phyloP scores from a whole-genome alignment of 30 jellyfish, hydroid and myxozoan species.

The Hydractinia symbiolongicarpus region DNA sequence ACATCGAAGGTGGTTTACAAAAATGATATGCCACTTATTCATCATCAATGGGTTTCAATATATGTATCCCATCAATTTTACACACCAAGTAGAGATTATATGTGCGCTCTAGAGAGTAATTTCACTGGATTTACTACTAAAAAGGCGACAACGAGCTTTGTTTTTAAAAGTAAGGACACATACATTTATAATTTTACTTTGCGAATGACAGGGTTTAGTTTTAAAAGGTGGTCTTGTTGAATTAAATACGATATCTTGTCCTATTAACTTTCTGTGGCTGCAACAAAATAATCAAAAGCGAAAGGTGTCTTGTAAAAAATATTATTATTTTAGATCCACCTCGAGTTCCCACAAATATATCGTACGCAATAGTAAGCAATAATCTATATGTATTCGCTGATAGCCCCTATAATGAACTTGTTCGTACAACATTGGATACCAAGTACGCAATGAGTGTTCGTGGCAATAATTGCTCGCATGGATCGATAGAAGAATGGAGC shows the following conservation, averaged over 20 bases:
- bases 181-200: background rate
- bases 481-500: background rate
- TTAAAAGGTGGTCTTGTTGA: background rate
- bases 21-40: background rate
- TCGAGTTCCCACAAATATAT: background rate
- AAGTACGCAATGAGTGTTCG: slow-evolving; percentile 3
- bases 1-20: background rate
- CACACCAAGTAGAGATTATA: background rate
- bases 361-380: background rate
- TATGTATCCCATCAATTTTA: background rate
- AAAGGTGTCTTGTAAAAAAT: background rate
- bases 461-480: background rate
- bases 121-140: background rate
- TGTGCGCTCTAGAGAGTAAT: background rate
- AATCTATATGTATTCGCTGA: background rate
- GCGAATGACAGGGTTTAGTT: background rate
- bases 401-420: background rate
- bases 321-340: background rate
- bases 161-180: background rate
- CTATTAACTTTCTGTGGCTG: background rate
- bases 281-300: background rate
- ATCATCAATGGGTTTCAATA: background rate
- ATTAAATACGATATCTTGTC: no score
- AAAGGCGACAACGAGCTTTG: background rate
- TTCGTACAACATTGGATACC: background rate